Conservation (phyloP, 2,113 vertebrate species). For the Solenodon paradoxus region DNA sequence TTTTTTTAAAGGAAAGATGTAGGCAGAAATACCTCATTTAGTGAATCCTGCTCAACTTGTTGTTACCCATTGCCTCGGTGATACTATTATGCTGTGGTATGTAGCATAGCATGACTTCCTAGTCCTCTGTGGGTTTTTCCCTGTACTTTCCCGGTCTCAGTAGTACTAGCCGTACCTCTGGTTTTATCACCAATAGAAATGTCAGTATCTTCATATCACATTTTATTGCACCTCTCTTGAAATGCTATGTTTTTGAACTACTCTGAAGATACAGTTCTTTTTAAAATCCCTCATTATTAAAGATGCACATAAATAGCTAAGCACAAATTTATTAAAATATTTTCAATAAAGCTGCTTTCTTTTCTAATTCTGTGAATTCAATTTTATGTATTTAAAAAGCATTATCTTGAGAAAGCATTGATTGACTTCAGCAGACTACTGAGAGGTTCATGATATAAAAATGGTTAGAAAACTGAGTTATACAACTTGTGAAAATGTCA, state of each 20-base stretch:
- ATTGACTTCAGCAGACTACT: not conserved
- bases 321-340: not conserved
- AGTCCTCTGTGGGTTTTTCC: too few relatives aligned
- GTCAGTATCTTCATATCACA: not conserved
- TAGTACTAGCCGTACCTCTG: not conserved
- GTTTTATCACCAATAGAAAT: not conserved
- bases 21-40: too few relatives aligned
- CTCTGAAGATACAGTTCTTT: not conserved
- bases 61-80: too few relatives aligned
- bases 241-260: not conserved
- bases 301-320: not conserved
- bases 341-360: not conserved
- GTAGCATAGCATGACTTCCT: too few relatives aligned
- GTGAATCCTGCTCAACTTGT: too few relatives aligned
- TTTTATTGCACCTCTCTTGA: not conserved
- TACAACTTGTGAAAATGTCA: not conserved
- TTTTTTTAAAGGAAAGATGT: too few relatives aligned
- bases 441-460: not conserved
- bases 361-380: not conserved
- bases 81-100: too few relatives aligned
- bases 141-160: too few relatives aligned
- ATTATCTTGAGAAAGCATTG: not conserved
- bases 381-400: not conserved
- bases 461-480: not conserved
- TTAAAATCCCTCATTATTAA: not conserved